phyloP scores from a whole-genome alignment of 2,888 invertebrate species.

The Caenorhabditis drosophilae region DNA sequence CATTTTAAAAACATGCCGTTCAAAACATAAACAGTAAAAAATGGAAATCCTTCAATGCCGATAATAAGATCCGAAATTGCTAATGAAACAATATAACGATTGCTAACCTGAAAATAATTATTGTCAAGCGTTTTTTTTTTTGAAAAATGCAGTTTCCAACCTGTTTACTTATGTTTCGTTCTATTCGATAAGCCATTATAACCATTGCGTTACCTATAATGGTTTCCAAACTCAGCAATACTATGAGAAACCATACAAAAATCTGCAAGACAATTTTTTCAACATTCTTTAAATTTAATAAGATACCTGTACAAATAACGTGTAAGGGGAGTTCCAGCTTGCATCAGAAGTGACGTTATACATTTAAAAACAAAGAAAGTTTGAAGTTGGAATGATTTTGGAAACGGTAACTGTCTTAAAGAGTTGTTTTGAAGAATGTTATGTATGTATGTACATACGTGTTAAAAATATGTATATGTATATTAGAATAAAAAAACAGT shows the following conservation, averaged over 20 bases:
- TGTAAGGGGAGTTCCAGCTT: constrained; percentile 54
- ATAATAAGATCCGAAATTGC: constrained; percentile 68
- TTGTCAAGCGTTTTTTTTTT: not conserved
- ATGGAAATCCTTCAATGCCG: constrained; percentile 68
- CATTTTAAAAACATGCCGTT: constrained; percentile 50
- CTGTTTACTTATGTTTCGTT: constrained; percentile 67
- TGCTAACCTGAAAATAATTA: constrained; percentile 59
- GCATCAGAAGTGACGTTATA: constrained; percentile 32
- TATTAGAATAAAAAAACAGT: no score
- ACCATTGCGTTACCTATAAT: constrained; percentile 69
- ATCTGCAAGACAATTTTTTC: constrained; percentile 38
- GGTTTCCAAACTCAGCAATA: constrained; percentile 61
- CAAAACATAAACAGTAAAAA: constrained; percentile 68
- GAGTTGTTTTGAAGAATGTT: no score
- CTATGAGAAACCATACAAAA: constrained; percentile 60
- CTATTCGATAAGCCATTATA: constrained; percentile 64
- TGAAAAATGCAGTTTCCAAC: constrained; percentile 19
- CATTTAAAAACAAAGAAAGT: constrained; percentile 11
- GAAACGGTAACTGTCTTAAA: no score
- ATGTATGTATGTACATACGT: no score
- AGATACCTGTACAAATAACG: constrained; percentile 46
- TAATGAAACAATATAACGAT: constrained; percentile 68
- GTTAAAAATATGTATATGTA: no score
- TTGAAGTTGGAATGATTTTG: not conserved
- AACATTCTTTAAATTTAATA: no score